Evolutionary conservation across 2,797 vertebrate species (phyloP).

Genomic region (Ctenopoma kingsleyae): DNA sequence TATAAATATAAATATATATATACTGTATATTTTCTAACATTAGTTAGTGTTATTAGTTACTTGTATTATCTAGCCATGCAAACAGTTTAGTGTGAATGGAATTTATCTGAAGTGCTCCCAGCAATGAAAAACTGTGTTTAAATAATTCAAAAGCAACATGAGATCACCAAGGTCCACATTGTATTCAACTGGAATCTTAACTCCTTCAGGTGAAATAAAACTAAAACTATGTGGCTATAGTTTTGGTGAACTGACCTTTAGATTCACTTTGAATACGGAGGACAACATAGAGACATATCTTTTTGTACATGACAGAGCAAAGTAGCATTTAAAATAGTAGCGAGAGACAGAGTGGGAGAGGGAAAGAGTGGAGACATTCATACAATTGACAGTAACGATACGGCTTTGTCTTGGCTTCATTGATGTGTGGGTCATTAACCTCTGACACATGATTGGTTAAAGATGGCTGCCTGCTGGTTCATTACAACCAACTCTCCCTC

Average conservation of each 20-base stretch:
- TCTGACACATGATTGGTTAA: slow-evolving; percentile 77
- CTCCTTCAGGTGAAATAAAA: neutral
- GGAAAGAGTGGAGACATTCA: slow-evolving; percentile 12
- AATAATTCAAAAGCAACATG: neutral
- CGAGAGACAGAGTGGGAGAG: neutral
- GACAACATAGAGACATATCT: neutral
- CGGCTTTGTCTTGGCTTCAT: slow-evolving; percentile 46
- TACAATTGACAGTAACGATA: slow-evolving; percentile 25
- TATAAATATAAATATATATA: neutral
- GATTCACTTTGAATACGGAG: neutral
- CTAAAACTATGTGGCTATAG: neutral
- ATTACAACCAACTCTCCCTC: slow-evolving; percentile 37
- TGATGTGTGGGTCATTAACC: slow-evolving; percentile 65
- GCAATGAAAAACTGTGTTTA: neutral
- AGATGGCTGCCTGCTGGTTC: slow-evolving; percentile 58
- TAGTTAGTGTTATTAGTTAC: too few relatives aligned
- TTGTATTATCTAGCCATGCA: too few relatives aligned
- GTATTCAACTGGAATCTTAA: neutral
- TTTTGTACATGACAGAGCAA: neutral
- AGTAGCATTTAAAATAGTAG: slow-evolving; percentile 3
- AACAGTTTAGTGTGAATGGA: neutral
- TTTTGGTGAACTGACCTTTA: neutral
- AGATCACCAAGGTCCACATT: neutral
- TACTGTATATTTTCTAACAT: too few relatives aligned
- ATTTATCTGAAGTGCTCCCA: neutral